These are phyloP conservation scores for Teinopalpus imperialis DNA, from an alignment of 2,888 invertebrate species.

Conservation along the genomic window DNA sequence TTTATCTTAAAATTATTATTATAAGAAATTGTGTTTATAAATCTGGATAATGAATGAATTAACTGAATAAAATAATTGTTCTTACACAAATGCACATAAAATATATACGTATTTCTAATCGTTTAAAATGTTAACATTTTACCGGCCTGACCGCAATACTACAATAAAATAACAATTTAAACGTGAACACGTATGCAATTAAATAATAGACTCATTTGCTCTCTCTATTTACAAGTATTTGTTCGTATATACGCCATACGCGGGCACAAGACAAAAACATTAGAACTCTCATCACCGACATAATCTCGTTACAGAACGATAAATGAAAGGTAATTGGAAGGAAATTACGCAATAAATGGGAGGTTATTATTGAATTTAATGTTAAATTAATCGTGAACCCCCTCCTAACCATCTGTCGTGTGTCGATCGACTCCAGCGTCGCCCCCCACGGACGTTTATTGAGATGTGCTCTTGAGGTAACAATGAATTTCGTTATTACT, in stretches of 20 bases:
- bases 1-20: too few relatives aligned
- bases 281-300: slow-evolving; percentile 43
- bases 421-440: slow-evolving; percentile 37
- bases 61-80: too few relatives aligned
- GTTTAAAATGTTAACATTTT: too few relatives aligned
- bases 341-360: slow-evolving; percentile 81
- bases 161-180: too few relatives aligned
- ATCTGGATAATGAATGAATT: too few relatives aligned
- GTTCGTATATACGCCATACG: not conserved
- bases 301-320: slow-evolving; percentile 74
- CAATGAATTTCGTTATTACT: slow-evolving; percentile 42
- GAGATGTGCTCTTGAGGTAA: slow-evolving; percentile 32
- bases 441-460: slow-evolving; percentile 32
- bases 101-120: too few relatives aligned
- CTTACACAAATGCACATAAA: too few relatives aligned
- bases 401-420: slow-evolving; percentile 72
- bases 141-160: too few relatives aligned
- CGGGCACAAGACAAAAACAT: slow-evolving; percentile 31
- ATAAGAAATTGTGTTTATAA: too few relatives aligned
- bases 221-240: slow-evolving; percentile 13
- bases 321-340: slow-evolving; percentile 79
- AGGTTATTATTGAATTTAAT: slow-evolving; percentile 81
- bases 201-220: too few relatives aligned
- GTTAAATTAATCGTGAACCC: slow-evolving; percentile 75
- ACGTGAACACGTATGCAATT: too few relatives aligned